Conservation (phyloP, 2,113 vertebrate genomes). For the Ciconia maguari region DNA sequence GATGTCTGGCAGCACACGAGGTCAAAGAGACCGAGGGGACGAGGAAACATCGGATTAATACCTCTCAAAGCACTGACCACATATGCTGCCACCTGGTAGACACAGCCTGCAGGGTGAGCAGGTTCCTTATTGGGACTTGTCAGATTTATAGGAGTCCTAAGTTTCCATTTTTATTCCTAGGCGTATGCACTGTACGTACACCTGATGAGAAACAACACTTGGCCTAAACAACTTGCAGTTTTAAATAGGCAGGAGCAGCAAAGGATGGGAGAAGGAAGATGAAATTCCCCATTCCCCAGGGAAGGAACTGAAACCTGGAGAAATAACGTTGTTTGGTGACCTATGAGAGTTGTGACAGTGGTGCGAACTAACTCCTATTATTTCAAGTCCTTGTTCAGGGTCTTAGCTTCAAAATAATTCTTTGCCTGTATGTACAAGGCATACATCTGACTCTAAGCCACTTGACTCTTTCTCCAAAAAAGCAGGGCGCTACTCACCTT, state of each 20-base stretch:
- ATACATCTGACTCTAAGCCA: neutral
- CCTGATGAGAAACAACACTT: neutral
- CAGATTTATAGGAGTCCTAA: neutral
- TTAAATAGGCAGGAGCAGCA: neutral
- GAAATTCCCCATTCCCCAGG: neutral
- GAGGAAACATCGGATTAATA: neutral
- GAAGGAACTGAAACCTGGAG: neutral
- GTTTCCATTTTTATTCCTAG: neutral
- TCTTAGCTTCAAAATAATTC: neutral
- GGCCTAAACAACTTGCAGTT: neutral
- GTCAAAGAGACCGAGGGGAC: neutral
- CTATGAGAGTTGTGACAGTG: neutral
- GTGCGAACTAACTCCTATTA: neutral
- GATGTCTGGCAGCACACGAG: neutral
- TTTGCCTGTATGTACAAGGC: neutral
- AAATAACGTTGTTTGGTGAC: neutral
- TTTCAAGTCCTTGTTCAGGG: neutral
- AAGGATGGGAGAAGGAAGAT: neutral
- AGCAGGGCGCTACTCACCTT: neutral
- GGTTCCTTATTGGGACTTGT: neutral
- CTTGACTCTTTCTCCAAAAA: neutral
- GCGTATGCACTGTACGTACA: neutral
- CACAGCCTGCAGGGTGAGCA: neutral
- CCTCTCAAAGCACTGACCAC: neutral
- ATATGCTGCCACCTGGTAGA: neutral